Conservation (phyloP, 1,140 invertebrate species). For the Stegodyphus mimosarum region DNA sequence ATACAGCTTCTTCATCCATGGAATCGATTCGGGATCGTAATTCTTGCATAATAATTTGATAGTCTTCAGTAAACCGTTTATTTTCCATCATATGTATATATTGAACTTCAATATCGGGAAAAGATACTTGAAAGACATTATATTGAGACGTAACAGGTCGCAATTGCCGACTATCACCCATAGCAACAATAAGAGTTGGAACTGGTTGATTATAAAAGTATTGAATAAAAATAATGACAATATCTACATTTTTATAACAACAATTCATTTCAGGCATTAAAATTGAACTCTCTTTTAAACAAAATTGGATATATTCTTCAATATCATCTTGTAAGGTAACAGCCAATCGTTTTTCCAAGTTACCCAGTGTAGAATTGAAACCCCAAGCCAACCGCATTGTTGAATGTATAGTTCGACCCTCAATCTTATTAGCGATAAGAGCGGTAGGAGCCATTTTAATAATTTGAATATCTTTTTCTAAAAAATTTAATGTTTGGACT, state of each 20-base stretch:
- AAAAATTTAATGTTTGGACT: background rate
- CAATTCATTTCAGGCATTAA: background rate
- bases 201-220: no score
- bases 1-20: background rate
- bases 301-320: no score
- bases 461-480: background rate
- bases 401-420: background rate
- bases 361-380: no score
- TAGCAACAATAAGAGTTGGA: background rate
- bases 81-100: background rate
- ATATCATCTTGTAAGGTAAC: background rate
- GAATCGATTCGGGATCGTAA: background rate
- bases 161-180: conserved; percentile 28
- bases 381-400: background rate
- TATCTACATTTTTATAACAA: background rate
- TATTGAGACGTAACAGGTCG: background rate
- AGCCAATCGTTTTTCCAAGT: no score
- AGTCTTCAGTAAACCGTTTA: background rate
- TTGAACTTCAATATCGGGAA: background rate
- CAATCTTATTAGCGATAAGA: background rate
- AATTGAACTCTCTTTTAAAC: no score
- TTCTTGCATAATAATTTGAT: background rate
- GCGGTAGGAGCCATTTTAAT: conserved; percentile 1
- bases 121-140: conserved; percentile 17
- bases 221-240: background rate